Evolutionary conservation across 2,888 invertebrate genomes (phyloP).

Genomic region (Alcis repandata): DNA sequence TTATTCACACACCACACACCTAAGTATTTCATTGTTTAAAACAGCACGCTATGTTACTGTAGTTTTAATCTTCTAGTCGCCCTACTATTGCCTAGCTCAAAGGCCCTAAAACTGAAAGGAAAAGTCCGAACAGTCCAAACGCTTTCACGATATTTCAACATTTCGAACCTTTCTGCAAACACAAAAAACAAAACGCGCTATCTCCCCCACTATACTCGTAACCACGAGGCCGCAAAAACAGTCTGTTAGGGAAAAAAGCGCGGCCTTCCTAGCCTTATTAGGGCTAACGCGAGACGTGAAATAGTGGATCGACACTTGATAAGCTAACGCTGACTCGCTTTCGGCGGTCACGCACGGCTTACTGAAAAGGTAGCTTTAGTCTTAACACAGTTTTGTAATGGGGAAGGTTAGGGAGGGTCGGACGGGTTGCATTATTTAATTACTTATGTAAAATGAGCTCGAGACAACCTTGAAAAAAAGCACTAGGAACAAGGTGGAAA

Average conservation of each 20-base stretch:
- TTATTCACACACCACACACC: no score
- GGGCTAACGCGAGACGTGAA: constrained; percentile 44
- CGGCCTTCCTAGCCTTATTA: constrained; percentile 46
- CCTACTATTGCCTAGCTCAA: no score
- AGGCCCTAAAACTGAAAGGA: no score
- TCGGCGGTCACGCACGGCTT: constrained; percentile 44
- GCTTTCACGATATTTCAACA: neutral
- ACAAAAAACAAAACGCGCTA: neutral
- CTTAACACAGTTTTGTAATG: constrained; percentile 24
- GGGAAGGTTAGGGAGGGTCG: constrained; percentile 14
- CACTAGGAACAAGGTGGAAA: no score
- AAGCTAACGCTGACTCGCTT: constrained; percentile 34
- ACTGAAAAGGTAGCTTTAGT: constrained; percentile 28
- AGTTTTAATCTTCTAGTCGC: no score
- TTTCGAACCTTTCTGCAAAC: neutral
- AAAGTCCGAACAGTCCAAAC: neutral
- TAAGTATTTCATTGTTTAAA: no score
- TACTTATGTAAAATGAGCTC: no score
- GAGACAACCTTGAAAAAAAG: neutral
- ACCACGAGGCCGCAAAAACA: constrained; percentile 41
- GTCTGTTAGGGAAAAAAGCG: constrained; percentile 41
- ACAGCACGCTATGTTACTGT: no score
- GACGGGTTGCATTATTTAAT: neutral
- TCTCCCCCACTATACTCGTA: constrained; percentile 23
- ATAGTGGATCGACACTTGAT: constrained; percentile 46